phyloP scores from a whole-genome alignment of 2,797 vertebrate species.

The Acropternis orthonyx region DNA sequence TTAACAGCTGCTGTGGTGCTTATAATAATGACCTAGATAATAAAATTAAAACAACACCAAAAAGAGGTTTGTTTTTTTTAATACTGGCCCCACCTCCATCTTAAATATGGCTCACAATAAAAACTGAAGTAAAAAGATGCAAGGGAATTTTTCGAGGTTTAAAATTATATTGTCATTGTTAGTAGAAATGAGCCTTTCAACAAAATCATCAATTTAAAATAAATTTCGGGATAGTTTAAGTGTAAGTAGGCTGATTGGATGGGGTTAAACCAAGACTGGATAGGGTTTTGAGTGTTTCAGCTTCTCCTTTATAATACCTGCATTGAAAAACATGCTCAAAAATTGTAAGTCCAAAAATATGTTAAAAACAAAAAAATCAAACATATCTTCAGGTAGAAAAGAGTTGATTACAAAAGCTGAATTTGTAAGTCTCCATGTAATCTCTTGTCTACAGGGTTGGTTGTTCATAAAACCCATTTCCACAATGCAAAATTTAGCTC shows the following conservation, averaged over 20 bases:
- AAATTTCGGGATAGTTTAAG: neutral
- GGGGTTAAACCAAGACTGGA: neutral
- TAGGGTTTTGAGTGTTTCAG: neutral
- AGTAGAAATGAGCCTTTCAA: neutral
- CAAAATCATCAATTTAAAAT: neutral
- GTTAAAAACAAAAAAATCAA: neutral
- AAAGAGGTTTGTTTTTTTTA: neutral
- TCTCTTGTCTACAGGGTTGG: neutral
- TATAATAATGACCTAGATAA: neutral
- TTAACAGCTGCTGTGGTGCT: neutral
- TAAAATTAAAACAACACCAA: neutral
- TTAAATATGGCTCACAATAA: neutral
- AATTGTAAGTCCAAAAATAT: neutral
- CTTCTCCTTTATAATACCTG: neutral
- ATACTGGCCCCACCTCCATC: neutral
- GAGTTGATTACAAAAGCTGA: neutral
- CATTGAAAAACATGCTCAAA: neutral
- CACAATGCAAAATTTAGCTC: neutral
- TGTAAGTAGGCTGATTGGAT: neutral
- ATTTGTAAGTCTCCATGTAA: neutral
- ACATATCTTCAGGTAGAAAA: neutral
- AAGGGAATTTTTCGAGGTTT: neutral
- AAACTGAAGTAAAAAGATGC: neutral
- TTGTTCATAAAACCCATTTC: neutral
- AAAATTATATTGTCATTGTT: neutral